Conservation (phyloP, 2,797 vertebrate species). For the Morus bassanus region DNA sequence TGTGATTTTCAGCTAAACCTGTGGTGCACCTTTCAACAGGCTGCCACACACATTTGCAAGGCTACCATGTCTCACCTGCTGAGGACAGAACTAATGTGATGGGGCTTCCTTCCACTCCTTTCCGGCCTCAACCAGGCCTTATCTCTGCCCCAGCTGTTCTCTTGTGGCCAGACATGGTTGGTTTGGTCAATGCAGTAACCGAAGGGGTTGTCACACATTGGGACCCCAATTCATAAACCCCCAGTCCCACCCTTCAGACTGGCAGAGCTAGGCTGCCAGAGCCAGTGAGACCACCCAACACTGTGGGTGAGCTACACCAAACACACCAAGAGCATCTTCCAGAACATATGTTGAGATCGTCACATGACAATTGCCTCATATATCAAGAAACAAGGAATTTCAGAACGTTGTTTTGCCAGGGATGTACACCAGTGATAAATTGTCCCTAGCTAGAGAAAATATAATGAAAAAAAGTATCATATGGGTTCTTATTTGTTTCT, state of each 20-base stretch:
- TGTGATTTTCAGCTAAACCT: background rate
- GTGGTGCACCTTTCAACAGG: background rate
- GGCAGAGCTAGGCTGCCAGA: background rate
- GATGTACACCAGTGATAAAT: background rate
- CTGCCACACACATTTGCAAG: background rate
- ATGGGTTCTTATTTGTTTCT: background rate
- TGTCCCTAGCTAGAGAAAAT: background rate
- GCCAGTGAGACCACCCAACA: background rate
- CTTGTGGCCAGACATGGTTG: background rate
- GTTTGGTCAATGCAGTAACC: background rate
- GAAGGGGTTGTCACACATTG: background rate
- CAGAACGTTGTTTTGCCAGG: background rate
- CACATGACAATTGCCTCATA: background rate
- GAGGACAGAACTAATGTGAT: background rate
- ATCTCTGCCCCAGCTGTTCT: background rate
- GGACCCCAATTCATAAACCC: background rate
- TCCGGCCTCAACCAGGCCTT: background rate
- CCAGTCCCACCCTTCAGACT: background rate
- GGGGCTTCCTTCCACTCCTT: background rate
- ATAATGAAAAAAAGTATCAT: rapidly evolving
- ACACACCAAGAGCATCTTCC: background rate
- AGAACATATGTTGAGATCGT: background rate
- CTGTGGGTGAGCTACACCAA: background rate
- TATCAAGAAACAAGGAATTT: background rate
- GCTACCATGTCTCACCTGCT: background rate